Base-by-base conservation (phyloP, 2,888 invertebrate genomes). In the Dasysyrphus albostriatus region DNA sequence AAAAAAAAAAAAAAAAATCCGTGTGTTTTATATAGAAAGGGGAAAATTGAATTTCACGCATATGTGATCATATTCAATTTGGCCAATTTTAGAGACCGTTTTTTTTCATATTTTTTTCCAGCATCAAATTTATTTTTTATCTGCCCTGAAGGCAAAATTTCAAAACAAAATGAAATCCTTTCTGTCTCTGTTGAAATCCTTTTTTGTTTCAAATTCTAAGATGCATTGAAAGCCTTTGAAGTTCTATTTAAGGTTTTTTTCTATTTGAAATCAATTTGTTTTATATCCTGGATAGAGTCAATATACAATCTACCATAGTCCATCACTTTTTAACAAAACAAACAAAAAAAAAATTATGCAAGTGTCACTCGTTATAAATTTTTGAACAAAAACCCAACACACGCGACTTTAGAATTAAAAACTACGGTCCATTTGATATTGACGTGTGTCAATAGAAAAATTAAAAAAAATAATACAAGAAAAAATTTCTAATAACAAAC, bases 11-110 rank as follows among this genome's bases (percentile, higher is more conserved):
- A 54, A 69, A 24, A 54, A 61, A 75, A 76, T 39, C 12, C 70
- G 16, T 61, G 76, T 61, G 49, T 54, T 54, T 54, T 54, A 37
- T 69, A 47, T 14, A 65, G 19, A 69, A 69, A 54, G 88, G 87
- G 83, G 84, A 70, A 88, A 89, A 89, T 88, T 88, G 88, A 88
- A 88, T 89, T 88, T 88, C 83, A 88, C 88, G 89, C 89, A 89
- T 88, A 89, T 89, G 89, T 89, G 89, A 88, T 88, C 89, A 88
- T 87, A 88, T 88, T 82, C 85, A 88, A 89, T 89, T 89, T 89
- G 82, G 88, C 88, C 88, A 89, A 89, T 89, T 89, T 88, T 82
- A 80, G 77, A 81, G 75, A 56, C 14, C 32, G 34, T 56, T 34
- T 59, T 54, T 34, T 59, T 19, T 39, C 44, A 37, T 65, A 44